Base-by-base conservation (phyloP, 2,797 vertebrate genomes). In the Alosa sapidissima region DNA sequence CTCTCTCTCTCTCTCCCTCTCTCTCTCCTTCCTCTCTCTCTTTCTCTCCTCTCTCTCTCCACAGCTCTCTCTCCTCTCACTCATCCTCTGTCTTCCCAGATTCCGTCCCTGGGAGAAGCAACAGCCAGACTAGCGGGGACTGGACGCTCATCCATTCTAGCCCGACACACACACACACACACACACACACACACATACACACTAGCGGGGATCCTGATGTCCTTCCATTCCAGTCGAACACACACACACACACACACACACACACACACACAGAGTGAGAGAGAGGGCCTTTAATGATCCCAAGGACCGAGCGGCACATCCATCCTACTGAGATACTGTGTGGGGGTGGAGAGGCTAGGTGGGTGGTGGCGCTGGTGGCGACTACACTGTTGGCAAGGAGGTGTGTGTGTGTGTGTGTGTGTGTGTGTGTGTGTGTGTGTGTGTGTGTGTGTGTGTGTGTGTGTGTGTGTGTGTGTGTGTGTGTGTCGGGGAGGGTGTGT, bases 251-350 rank as follows among this genome's bases (percentile, higher is more conserved):
- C 51, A 52, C 51, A 52, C 51, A 52, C 51, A 52, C 51, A 52
- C 51, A 13, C 13, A 14, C 51, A 52, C 51, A 11, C 11, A 51
- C 49, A 51, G 41, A 41, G 41, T 41, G 41, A 51, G 1, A 52
- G 3, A 51, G 65, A 85, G 83, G 84, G 47, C 84, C 83, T 48
- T 84, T 87, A 87, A 87, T 86, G 84, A 89, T 88, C 82, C 83
- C 65, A 33, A 41, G 84, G 65, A 83, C 68, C 65, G 62, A 55
- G 83, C 81, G 54, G 81, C 81, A 49, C 19, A 83, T 51, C 45
- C 72, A 86, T 62, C 52, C 47, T 13, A 14, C n/a, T 60, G 16
- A 51, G 24, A 51, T 28, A 41, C 14, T 41, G 28, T 11, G 16
- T 41, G 13, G 21, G 19, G 24, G 51, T 51, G 51, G 48, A 33